Base-by-base conservation (phyloP, 2,888 invertebrate genomes). In the Parascotia fuliginaria region DNA sequence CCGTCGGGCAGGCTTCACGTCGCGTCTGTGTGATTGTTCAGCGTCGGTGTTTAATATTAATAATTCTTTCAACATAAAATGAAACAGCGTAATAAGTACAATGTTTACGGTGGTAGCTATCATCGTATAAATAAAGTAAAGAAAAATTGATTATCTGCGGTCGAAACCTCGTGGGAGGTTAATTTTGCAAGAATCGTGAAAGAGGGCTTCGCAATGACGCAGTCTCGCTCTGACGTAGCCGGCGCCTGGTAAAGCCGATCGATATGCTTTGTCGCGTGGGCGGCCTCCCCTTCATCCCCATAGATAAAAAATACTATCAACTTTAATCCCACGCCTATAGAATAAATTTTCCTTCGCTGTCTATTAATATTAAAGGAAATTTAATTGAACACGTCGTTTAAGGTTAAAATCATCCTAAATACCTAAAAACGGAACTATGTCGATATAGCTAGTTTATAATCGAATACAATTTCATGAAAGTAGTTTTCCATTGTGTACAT, bases 221-320 rank as follows among this genome's bases (percentile, higher is more conserved):
- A 89, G 77, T 76, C 50, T 59, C 51, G 70, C 67, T 74, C 67
- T 84, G 87, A 86, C 85, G 89, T 83, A 72, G 79, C 63, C 71
- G 85, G 85, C 85, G 86, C 82, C 84, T 63, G 34, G 72, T 60
- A 73, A 75, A 69, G 73, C 70, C 85, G 88, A 89, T 89, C 89
- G 82, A 90, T 89, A 89, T 59, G 36, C 65, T 63, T 58, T 62
- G 64, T 73, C 75, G 82, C 77, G 88, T 85, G 78, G 87, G 88
- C 75, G 85, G 70, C 75, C 75, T 80, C 81, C 79, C 77, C 77
- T 73, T 69, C 71, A 69, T 72, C 73, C 75, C 63, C 65, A 52
- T 43, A 52, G 55, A 63, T 53, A 70, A 65, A 68, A 68, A 62
- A 58, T 55, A 76, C 65, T 79, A 45, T 73, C 70, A 70, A 78